Conservation (phyloP, 2,888 invertebrate genomes). For the Callimorpha dominula region DNA sequence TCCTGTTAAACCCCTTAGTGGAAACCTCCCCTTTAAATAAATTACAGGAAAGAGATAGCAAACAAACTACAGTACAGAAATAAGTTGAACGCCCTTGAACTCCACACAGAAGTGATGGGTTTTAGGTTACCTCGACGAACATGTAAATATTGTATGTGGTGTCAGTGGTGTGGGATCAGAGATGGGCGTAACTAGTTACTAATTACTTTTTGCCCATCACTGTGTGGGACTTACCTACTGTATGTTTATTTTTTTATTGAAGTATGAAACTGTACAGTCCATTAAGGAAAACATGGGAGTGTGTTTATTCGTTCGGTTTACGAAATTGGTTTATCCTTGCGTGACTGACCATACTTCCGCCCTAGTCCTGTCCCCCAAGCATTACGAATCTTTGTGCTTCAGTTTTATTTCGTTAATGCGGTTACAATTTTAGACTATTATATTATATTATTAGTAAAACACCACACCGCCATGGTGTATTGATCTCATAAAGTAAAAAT, state of each 20-base stretch:
- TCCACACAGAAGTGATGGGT: constrained; percentile 19
- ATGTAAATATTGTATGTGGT: constrained; percentile 25
- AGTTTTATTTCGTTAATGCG: constrained; percentile 30
- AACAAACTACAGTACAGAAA: constrained; percentile 44
- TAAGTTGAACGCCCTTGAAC: constrained; percentile 57
- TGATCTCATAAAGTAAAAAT: neutral
- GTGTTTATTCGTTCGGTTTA: constrained; percentile 28
- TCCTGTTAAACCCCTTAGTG: constrained; percentile 49
- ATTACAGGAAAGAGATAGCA: constrained; percentile 54
- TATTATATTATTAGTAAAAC: neutral
- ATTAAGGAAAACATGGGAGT: constrained; percentile 39
- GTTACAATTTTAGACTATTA: neutral
- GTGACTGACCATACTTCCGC: constrained; percentile 59
- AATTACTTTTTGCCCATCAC: too few relatives aligned
- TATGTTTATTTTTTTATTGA: constrained; percentile 13
- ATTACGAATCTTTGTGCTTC: constrained; percentile 26
- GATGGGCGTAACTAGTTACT: too few relatives aligned
- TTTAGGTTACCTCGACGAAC: constrained; percentile 27
- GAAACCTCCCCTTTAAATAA: constrained; percentile 57
- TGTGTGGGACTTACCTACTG: neutral
- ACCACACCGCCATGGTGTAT: neutral
- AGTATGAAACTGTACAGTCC: constrained; percentile 36
- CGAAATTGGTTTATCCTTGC: constrained; percentile 54
- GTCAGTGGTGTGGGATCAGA: too few relatives aligned
- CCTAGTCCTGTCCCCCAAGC: constrained; percentile 33